Base-by-base conservation (phyloP, 1,140 invertebrate species). In the Ooceraea biroi region DNA sequence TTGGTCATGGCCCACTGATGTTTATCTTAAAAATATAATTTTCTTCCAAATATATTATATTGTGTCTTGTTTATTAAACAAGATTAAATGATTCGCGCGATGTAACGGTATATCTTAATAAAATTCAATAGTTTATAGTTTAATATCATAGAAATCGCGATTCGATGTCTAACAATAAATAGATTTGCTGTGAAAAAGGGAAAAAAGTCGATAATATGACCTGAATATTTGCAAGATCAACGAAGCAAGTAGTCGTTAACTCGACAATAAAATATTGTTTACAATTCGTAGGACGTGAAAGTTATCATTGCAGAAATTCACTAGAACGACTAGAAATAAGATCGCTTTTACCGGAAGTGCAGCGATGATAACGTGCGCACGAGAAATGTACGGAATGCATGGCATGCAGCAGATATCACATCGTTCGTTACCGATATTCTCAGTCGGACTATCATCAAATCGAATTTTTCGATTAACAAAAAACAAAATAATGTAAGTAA, bases 341-440 rank as follows among this genome's bases (percentile, higher is more conserved):
- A 80, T 80, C 50, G 50, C 76, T 80, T 80, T 80, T 80, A 71
- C 76, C 76, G 76, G 76, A 80, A 80, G 65, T 66, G 22, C 22
- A 12, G 19, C 25, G 73, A 71, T 71, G 50, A 80, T 78, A 78
- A 78, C 50, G 36, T 19, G 36, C 30, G 61, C n/a, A 14, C 22
- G 27, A 69, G 25, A 68, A 78, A 3, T 55, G 17, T 41, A 3
- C 4, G 3, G 30, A 69, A 44, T 78, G 63, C 36, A 36, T 7
- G 7, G 30, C 61, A 4, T 19, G 55, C 19, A 50, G 27, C 57
- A 72, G 57, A 41, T 12, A 19, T n/a, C n/a, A n/a, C 8, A 25
- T 44, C 46, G 17, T 44, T 14, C 3, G 12, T 77, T 77, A 55
- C 46, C 30, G 17, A 14, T 36, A 19, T 17, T 66, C 66, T 25